A percentile compares a stretch with the other conserved stretches of the same genome.
Conservation (phyloP, 2,797 vertebrate species). For the Cyclopterus lumpus region DNA sequence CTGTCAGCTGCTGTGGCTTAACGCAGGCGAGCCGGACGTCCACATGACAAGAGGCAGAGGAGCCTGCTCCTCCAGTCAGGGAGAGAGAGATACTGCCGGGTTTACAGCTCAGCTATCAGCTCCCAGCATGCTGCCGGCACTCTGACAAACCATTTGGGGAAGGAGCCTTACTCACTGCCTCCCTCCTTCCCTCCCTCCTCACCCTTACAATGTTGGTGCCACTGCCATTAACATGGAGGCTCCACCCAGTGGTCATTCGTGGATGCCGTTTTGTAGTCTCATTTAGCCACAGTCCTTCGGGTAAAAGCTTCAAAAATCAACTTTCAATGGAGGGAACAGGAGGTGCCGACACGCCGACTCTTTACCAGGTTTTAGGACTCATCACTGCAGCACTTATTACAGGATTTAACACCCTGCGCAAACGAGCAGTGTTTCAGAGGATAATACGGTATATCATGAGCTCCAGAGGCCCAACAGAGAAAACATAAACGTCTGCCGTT, state of each 20-base stretch:
- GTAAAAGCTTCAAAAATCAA: neutral
- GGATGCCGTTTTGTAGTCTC: too few species aligned
- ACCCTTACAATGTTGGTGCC: constrained; percentile 54
- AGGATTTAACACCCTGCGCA: neutral
- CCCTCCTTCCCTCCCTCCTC: constrained; percentile 43
- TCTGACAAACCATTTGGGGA: constrained; percentile 72
- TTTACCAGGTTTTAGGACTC: neutral
- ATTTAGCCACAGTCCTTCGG: too few species aligned
- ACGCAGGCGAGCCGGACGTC: constrained; percentile 21
- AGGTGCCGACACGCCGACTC: neutral
- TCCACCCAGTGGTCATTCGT: constrained; percentile 83
- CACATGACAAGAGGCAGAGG: constrained; percentile 55
- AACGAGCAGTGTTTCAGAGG: neutral
- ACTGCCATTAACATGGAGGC: constrained; percentile 70
- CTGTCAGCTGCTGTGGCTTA: constrained; percentile 43
- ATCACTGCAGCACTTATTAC: neutral
- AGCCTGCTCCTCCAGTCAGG: constrained; percentile 55
- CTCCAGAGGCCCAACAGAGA: neutral
- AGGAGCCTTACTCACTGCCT: constrained; percentile 63
- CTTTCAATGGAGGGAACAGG: neutral
- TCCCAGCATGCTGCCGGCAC: constrained; percentile 60
- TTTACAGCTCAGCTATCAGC: constrained; percentile 49
- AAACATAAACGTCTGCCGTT: neutral
- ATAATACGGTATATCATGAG: neutral
- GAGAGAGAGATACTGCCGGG: constrained; percentile 34